Conservation (phyloP, 2,888 invertebrate species). For the Tipula vernalis region DNA sequence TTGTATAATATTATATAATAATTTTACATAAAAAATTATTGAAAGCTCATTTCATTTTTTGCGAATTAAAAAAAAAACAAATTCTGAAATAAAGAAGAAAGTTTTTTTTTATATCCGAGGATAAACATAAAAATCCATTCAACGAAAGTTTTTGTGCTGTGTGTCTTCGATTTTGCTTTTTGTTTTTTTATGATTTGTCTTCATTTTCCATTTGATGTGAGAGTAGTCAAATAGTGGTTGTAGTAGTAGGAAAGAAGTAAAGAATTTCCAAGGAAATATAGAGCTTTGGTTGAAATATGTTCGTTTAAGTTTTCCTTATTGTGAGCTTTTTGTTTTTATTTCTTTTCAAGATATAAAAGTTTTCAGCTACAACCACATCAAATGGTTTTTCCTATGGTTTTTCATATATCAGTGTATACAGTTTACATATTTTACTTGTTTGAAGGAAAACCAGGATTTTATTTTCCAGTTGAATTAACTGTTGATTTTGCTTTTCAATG, state of each 20-base stretch:
- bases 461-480: neutral
- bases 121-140: constrained; percentile 4
- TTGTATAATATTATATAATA: neutral
- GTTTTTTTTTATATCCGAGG: neutral
- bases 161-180: neutral
- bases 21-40: neutral
- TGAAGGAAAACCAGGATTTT: neutral
- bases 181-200: neutral
- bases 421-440: neutral
- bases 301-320: neutral
- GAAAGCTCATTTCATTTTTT: neutral
- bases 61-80: neutral
- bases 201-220: neutral
- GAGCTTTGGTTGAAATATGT: neutral
- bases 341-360: neutral
- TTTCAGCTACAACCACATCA: neutral
- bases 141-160: neutral
- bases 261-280: neutral
- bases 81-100: neutral
- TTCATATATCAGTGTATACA: neutral
- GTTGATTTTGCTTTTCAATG: neutral
- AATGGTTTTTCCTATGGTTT: neutral
- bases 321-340: neutral
- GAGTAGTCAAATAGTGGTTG: neutral
- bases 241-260: neutral